Base-by-base conservation (phyloP, 1,140 invertebrate species). In the Stratiolaelaps scimitus region DNA sequence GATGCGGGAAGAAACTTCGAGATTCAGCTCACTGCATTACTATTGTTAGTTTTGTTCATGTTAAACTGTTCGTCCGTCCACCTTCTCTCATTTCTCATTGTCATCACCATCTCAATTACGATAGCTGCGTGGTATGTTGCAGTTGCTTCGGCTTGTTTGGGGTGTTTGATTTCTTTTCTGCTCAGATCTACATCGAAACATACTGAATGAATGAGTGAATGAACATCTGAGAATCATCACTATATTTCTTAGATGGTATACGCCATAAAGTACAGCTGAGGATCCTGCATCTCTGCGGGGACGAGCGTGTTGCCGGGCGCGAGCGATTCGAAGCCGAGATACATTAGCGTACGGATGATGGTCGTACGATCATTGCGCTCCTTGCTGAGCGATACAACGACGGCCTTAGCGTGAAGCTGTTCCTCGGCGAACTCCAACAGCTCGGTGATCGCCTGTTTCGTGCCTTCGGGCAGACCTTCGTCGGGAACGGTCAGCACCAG, bases 391-490 rank as follows among this genome's bases (percentile, higher is more conserved):
- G 85, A 90, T 45, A 89, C 81, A 65, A 89, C 80, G 47, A 89
- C 85, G 75, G 87, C 81, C 53, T 78, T 82, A 74, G 89, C 93
- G 56, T 84, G 82, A 13, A 96, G 81, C 68, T 86, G 83, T 73
- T 96, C 92, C 77, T 97, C 92, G 48, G 92, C 92, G 73, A 92
- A 96, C 79, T 96, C 93, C 71, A 96, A 78, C 34, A 97, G 80
- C 47, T 87, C 85, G 69, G 96, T 83, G 76, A 97, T 93, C 68
- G 85, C 86, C 74, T 95, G 87, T 76, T 92, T 91, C 64, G 89
- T 93, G 69, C 89, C 89, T 71, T 88, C 86, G 4, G 87, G 85
- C 66, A 89, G 81, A 65, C 92, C 82, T 69, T 85, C 83, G 64
- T 83, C 82, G 20, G 91, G 90, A 69, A 94, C 81, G 53, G 89